phyloP scores from a whole-genome alignment of 92 coral and sea anemone genomes.

The Parazoanthus atlanticus region DNA sequence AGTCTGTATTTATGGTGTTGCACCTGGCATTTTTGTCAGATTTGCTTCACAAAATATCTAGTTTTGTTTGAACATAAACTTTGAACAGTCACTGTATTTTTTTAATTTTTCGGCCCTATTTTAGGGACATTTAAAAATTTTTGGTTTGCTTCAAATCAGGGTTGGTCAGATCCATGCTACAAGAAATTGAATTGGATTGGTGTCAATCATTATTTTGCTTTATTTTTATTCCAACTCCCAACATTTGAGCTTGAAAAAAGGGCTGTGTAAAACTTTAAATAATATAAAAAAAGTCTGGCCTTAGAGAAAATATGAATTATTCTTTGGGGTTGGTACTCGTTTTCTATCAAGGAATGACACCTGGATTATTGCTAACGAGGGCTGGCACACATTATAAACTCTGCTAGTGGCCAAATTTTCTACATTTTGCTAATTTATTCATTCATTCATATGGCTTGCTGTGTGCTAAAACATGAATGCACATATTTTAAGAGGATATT shows the following conservation, averaged over 20 bases:
- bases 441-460: background rate
- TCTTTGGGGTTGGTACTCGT: background rate
- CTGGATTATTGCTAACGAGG: background rate
- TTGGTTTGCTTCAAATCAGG: background rate
- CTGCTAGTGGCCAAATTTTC: background rate
- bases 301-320: too few species aligned
- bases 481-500: background rate
- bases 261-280: too few species aligned
- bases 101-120: too few species aligned
- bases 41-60: too few species aligned
- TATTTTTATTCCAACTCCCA: background rate
- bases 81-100: too few species aligned
- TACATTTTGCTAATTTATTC: background rate
- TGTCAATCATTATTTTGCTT: too few species aligned
- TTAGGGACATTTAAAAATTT: too few species aligned
- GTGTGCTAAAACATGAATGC: background rate
- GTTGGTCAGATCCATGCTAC: background rate
- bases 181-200: too few species aligned
- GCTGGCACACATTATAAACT: background rate
- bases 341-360: background rate
- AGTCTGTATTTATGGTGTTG: too few species aligned
- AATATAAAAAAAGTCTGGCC: background rate
- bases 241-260: background rate
- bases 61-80: too few species aligned
- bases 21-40: too few species aligned